These are phyloP conservation scores for Axea sp. DNA, from an alignment of 2,888 invertebrate genomes.

Conservation along the genomic window DNA sequence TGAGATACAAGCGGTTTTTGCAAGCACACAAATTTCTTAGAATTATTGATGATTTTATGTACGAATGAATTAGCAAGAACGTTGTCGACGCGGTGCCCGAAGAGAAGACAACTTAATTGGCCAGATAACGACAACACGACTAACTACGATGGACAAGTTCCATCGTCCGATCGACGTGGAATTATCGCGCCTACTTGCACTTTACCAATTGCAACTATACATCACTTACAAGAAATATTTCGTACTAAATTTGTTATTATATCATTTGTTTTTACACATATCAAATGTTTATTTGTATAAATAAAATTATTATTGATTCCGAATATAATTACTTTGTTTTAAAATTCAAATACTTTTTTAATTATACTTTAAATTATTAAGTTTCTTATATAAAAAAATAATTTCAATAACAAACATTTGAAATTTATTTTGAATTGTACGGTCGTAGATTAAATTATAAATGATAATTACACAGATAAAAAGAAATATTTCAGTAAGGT, in stretches of 20 bases:
- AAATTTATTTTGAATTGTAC: too few species aligned
- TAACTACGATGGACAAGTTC: constrained; percentile 60
- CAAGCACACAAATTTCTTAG: constrained; percentile 22
- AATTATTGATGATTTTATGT: constrained; percentile 45
- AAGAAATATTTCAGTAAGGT: too few species aligned
- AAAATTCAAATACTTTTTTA: too few species aligned
- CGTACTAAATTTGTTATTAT: constrained; percentile 4
- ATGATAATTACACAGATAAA: too few species aligned
- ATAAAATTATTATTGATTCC: too few species aligned
- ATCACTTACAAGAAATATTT: constrained; percentile 70
- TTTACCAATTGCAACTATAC: constrained; percentile 71
- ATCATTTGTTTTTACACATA: constrained; percentile 1
- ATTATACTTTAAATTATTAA: too few species aligned
- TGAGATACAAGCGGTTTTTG: constrained; percentile 9
- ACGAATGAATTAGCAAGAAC: constrained; percentile 52
- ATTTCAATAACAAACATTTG: too few species aligned
- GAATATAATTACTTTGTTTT: too few species aligned
- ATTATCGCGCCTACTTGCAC: constrained; percentile 75
- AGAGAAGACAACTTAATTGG: constrained; percentile 58
- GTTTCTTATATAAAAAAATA: too few species aligned
- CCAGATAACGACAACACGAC: constrained; percentile 60
- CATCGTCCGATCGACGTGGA: constrained; percentile 65
- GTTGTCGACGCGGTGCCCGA: constrained; percentile 44
- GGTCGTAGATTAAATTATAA: too few species aligned
- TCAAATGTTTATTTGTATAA: too few species aligned